A percentile compares a stretch with the other conserved stretches of the same genome.
Evolutionary conservation across 2,113 vertebrate species (phyloP).

Genomic region (Reinhardtius hippoglossoides): DNA sequence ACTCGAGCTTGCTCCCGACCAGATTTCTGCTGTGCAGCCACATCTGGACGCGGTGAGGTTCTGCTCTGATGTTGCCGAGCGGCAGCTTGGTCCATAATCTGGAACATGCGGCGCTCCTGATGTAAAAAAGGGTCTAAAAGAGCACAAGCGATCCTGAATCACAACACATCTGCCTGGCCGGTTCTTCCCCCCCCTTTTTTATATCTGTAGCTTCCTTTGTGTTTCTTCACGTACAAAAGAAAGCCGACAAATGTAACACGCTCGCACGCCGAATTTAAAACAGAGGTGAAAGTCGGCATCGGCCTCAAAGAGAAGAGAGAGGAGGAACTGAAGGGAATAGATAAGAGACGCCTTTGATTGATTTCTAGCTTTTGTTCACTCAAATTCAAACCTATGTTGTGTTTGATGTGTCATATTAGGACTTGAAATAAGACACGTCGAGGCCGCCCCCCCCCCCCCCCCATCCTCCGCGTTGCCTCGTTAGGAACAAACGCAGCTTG

Average conservation of each 20-base stretch:
- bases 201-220: constrained; percentile 15
- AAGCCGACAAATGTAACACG: constrained; percentile 17
- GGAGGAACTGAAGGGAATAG: constrained; percentile 15
- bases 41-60: constrained; percentile 33
- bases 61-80: constrained; percentile 44
- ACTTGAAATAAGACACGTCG: neutral
- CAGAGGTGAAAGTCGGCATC: constrained; percentile 18
- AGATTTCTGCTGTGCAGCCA: neutral
- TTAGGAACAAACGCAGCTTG: neutral
- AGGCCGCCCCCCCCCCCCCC: neutral
- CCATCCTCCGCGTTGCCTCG: neutral
- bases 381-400: constrained; percentile 10
- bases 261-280: constrained; percentile 10
- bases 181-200: neutral
- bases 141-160: constrained; percentile 12
- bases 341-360: constrained; percentile 34
- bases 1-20: constrained; percentile 10
- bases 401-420: constrained; percentile 27
- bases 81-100: neutral
- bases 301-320: constrained; percentile 21
- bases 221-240: constrained; percentile 21
- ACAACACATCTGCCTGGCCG: constrained; percentile 10
- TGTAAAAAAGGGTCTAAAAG: too few relatives aligned
- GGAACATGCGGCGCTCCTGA: constrained; percentile 42
- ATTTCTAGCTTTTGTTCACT: constrained; percentile 22